Evolutionary conservation across 2,888 invertebrate species (phyloP), one percentile per base, ranked within the genome.

Genomic region (Troides helena): DNA sequence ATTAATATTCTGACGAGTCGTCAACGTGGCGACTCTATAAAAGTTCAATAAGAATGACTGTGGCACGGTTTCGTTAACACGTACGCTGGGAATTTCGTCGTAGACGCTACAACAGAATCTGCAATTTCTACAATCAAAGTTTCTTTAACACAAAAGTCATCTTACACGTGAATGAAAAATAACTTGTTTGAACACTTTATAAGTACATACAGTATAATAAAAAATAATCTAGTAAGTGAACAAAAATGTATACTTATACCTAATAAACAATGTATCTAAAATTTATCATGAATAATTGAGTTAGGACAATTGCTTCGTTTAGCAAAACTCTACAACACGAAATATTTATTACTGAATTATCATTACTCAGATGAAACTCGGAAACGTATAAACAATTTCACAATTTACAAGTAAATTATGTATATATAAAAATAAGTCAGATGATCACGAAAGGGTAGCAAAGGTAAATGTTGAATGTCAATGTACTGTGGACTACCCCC

Each of bases 1-100:
- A 90, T 92, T 91, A 90, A 91, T 90, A 91, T 91, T 91, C 89
- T 84, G 87, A 85, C 83, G 85, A 87, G 86, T 85, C 82, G 81
- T 78, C 84, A 82, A 78, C 85, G 82, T 76, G 77, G 84, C 80
- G 76, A 85, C 84, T 87, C 85, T 80, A 87, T 85, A 84, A 86
- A 88, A 87, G 86, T 89, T 88, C 83, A 85, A 86, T 88, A 84
- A 82, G 82, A 79, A 70, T 21, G 70, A 14, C 39, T n/a, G 23
- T 53, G 30, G 23, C 57, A 61, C 65, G 63, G 62, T 66, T 60
- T 30, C 30, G 68, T 30, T 69, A 56, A 10, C 23, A 43, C 39
- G 57, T 64, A 57, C 25, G 30, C 18, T 30, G 18, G 21, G 3
- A 58, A 58, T 21, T 58, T 58, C 25, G 57, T 58, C 21, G 57